These are phyloP conservation scores for Eulemur mongoz DNA, from an alignment of 2,797 vertebrate genomes.

Conservation along the genomic window DNA sequence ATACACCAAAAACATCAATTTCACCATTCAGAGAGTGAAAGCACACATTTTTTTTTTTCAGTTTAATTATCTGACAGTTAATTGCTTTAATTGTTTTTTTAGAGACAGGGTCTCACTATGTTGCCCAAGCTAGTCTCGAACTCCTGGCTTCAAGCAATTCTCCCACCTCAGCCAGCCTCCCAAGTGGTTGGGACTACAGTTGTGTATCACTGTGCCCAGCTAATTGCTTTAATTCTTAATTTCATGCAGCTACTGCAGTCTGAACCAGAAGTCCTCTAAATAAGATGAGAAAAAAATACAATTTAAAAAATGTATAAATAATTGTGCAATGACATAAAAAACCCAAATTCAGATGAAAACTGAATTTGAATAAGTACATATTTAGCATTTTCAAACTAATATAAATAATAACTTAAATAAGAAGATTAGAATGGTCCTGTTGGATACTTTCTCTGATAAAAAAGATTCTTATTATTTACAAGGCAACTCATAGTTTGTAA, in stretches of 20 bases:
- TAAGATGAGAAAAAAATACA: conserved; percentile 1
- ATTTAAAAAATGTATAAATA: conserved; percentile 35
- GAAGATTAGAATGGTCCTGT: conserved; percentile 14
- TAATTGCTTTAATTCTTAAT: conserved; percentile 56
- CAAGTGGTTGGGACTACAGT: not conserved
- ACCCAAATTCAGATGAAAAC: conserved; percentile 10
- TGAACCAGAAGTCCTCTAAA: conserved; percentile 52
- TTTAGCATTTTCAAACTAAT: conserved; percentile 49
- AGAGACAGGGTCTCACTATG: not conserved
- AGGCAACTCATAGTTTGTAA: conserved; percentile 32
- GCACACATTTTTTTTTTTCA: conserved; percentile 24
- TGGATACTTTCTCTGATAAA: not conserved
- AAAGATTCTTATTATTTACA: conserved; percentile 3
- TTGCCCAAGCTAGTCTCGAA: not conserved
- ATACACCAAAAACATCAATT: not conserved
- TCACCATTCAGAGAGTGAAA: conserved; percentile 14
- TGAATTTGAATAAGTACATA: conserved; percentile 40
- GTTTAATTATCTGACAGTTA: conserved; percentile 45
- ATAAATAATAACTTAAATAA: conserved; percentile 44
- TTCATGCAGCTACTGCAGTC: conserved; percentile 35
- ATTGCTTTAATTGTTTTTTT: conserved; percentile 37
- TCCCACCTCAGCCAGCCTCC: not conserved
- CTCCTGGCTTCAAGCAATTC: not conserved
- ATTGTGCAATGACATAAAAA: conserved; percentile 32
- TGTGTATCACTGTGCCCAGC: not conserved